These are phyloP conservation scores for Calycopis cecrops DNA, from an alignment of 1,140 invertebrate genomes.

Conservation along the genomic window DNA sequence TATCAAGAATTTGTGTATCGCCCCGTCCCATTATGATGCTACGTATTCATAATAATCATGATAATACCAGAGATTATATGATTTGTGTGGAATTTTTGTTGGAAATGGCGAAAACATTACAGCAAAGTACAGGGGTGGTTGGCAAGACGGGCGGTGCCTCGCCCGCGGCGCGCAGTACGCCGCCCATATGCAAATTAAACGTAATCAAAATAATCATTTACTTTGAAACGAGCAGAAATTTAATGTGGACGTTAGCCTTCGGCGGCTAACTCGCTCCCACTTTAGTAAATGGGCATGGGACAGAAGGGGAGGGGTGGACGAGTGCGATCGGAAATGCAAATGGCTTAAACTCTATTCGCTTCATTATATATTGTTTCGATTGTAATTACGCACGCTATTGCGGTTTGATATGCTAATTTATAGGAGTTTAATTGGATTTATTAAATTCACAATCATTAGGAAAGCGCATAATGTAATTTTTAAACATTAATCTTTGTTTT, in stretches of 20 bases:
- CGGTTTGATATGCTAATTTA: conserved; percentile 53
- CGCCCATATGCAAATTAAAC: conserved; percentile 71
- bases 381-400: conserved; percentile 51
- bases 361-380: conserved; percentile 46
- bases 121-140: conserved; percentile 69
- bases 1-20: conserved; percentile 66
- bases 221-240: conserved; percentile 38
- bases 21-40: conserved; percentile 54
- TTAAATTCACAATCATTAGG: neutral
- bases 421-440: conserved; percentile 16
- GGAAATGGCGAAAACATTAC: conserved; percentile 74
- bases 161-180: conserved; percentile 44
- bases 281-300: conserved; percentile 21
- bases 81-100: conserved; percentile 72
- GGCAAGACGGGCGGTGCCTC: conserved; percentile 41
- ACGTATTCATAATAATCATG: conserved; percentile 67
- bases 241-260: conserved; percentile 21
- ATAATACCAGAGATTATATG: conserved; percentile 71
- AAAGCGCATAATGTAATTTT: too few relatives aligned
- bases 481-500: too few relatives aligned
- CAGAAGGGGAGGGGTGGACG: conserved; percentile 36
- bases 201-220: conserved; percentile 73
- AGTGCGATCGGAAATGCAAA: conserved; percentile 46
- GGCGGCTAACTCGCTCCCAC: conserved; percentile 30
- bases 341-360: conserved; percentile 43